Evolutionary conservation across 2,888 invertebrate genomes (phyloP).

Genomic region (Auanema freiburgensis): DNA sequence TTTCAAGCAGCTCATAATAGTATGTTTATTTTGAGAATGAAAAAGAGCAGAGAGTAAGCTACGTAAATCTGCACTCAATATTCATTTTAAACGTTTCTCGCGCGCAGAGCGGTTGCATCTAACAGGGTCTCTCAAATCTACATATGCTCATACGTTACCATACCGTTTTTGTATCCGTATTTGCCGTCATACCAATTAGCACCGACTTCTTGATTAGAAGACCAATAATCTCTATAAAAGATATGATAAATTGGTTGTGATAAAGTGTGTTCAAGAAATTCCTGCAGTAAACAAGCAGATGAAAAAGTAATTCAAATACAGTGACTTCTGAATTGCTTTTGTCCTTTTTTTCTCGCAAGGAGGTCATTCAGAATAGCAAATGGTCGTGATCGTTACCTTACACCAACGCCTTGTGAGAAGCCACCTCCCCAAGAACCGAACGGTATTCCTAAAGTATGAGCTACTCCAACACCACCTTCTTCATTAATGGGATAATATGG

Average conservation of each 20-base stretch:
- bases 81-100: not conserved
- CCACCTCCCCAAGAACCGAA: constrained; percentile 61
- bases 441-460: constrained; percentile 43
- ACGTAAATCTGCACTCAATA: too few relatives aligned
- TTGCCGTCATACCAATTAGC: constrained; percentile 56
- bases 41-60: too few relatives aligned
- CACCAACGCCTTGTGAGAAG: constrained; percentile 51
- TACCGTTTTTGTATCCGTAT: constrained; percentile 42
- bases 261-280: not conserved
- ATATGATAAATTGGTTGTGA: not conserved
- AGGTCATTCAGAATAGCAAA: not conserved
- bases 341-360: not conserved
- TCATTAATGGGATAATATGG: constrained; percentile 59
- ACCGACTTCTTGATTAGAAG: constrained; percentile 51
- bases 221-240: constrained; percentile 55
- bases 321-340: not conserved
- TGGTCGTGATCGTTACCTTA: constrained; percentile 28
- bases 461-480: constrained; percentile 55
- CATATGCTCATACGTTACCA: not conserved
- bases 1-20: too few relatives aligned
- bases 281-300: not conserved
- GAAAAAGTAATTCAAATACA: constrained; percentile 7
- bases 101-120: not conserved
- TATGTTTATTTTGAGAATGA: too few relatives aligned
- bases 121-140: not conserved